A percentile compares a stretch with the other conserved stretches of the same genome.
Conservation (phyloP, 2,888 invertebrate species). For the Apodemia hepburni region DNA sequence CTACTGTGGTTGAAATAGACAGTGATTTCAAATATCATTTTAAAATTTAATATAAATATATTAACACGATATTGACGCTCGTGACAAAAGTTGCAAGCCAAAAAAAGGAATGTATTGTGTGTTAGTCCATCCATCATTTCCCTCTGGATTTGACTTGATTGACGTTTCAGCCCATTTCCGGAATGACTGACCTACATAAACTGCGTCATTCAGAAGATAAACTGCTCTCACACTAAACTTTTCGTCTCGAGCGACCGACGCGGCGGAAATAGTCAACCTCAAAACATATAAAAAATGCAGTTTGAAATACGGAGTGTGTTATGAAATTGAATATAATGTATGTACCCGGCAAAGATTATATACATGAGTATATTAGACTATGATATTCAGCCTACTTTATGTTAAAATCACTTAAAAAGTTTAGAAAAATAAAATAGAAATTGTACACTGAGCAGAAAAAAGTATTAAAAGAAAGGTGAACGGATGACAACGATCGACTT, state of each 20-base stretch:
- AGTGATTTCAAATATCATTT: no score
- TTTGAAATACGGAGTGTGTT: background rate
- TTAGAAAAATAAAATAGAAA: no score
- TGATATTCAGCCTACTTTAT: no score
- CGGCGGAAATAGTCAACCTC: slow-evolving; percentile 3
- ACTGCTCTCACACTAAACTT: slow-evolving; percentile 3
- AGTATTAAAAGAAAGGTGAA: no score
- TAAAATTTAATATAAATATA: background rate
- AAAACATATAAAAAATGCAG: slow-evolving; percentile 6
- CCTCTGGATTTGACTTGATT: slow-evolving; percentile 8
- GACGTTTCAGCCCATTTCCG: slow-evolving; percentile 1
- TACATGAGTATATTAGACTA: no score
- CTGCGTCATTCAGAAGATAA: slow-evolving; percentile 12
- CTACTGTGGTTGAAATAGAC: no score
- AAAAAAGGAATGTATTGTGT: background rate
- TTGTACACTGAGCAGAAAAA: no score
- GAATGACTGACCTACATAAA: slow-evolving; percentile 11
- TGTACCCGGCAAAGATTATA: no score
- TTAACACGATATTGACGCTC: background rate
- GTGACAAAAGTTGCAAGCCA: background rate
- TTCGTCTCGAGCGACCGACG: slow-evolving; percentile 2
- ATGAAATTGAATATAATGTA: background rate
- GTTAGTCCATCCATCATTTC: slow-evolving; percentile 9
- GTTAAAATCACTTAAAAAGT: no score
- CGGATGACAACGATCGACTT: no score